Percentiles rank a stretch among this genome's conserved stretches.
These are phyloP conservation scores for Drosophila elegans DNA, from an alignment of 1,140 invertebrate genomes.

Conservation along the genomic window DNA sequence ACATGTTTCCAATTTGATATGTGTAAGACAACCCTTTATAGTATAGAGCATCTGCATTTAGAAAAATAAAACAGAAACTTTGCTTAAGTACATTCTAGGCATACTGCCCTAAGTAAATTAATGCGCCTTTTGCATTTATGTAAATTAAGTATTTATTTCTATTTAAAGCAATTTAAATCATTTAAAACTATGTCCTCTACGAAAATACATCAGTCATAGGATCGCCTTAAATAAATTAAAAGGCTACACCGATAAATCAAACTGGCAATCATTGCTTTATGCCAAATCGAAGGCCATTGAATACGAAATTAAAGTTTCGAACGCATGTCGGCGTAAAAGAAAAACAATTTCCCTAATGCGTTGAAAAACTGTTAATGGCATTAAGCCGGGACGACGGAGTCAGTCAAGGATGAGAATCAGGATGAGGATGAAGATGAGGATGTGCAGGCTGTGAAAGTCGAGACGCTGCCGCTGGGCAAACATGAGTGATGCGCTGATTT, in stretches of 20 bases:
- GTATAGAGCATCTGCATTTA: too few species aligned
- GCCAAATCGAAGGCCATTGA: slow-evolving; percentile 53
- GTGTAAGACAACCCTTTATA: too few species aligned
- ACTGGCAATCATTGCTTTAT: slow-evolving; percentile 70
- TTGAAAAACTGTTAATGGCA: slow-evolving; percentile 77
- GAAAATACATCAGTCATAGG: slow-evolving; percentile 10
- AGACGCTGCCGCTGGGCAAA: slow-evolving; percentile 68
- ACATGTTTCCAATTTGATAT: too few species aligned
- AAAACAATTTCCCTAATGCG: slow-evolving; percentile 80
- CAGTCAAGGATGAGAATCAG: slow-evolving; percentile 52
- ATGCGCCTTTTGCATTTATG: too few species aligned
- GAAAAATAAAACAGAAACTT: too few species aligned
- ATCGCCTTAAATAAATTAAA: slow-evolving; percentile 46
- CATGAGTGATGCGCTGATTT: slow-evolving; percentile 84
- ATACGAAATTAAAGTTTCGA: slow-evolving; percentile 67
- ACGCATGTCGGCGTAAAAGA: slow-evolving; percentile 22
- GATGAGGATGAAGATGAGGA: slow-evolving; percentile 32
- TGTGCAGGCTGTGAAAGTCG: slow-evolving; percentile 52
- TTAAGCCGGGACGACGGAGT: slow-evolving; percentile 59
- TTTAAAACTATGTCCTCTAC: neutral
- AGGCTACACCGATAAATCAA: slow-evolving; percentile 66
- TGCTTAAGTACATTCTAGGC: too few species aligned
- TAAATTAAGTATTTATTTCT: too few species aligned
- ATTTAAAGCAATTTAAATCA: too few species aligned
- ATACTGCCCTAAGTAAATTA: too few species aligned